Evolutionary conservation across 1,140 invertebrate species (phyloP), one percentile per base, ranked within the genome.

Genomic region (Drosophila tristis): DNA sequence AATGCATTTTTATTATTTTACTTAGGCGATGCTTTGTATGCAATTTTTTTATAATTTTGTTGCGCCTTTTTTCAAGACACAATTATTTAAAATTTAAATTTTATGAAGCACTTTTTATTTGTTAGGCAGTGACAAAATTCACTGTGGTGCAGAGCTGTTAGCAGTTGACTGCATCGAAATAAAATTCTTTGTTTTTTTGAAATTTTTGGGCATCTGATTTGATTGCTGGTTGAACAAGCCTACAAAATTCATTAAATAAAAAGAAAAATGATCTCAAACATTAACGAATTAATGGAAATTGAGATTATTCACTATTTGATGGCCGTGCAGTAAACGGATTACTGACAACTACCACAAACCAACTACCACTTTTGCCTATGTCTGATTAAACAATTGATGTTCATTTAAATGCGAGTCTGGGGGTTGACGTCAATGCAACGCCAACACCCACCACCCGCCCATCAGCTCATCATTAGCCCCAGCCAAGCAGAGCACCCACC

Each of bases 341-440:
- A 25, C 23, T 20, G 20, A 20, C 23, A 25, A 25, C 23, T 25
- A 20, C 20, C 20, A 49, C n/a, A 26, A 54, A 42, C 11, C 31
- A 35, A 54, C 13, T 15, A 11, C 39, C 9, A 16, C 51, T 6
- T 39, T 39, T 39, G 51, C n/a, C 51, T 42, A 6, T 6, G 31
- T 13, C 51, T 54, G 51, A 54, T 8, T 54, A 42, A 54, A 23
- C 39, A 47, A 43, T 29, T 31, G 39, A 5, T 48, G 25, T n/a
- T 54, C 4, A 25, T 16, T 48, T n/a, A 48, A 68, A 54, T 47
- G 26, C 47, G 15, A 29, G 13, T 25, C 47, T 13, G 11, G 11
- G 35, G 11, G 4, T 16, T 81, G 78, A 80, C 66, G 78, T 80
- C 73, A 84, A 67, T 57, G 55, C 45, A 50, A 67, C 47, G 50